phyloP scores from a whole-genome alignment of 2,888 invertebrate genomes.

The Polyploca ridens region DNA sequence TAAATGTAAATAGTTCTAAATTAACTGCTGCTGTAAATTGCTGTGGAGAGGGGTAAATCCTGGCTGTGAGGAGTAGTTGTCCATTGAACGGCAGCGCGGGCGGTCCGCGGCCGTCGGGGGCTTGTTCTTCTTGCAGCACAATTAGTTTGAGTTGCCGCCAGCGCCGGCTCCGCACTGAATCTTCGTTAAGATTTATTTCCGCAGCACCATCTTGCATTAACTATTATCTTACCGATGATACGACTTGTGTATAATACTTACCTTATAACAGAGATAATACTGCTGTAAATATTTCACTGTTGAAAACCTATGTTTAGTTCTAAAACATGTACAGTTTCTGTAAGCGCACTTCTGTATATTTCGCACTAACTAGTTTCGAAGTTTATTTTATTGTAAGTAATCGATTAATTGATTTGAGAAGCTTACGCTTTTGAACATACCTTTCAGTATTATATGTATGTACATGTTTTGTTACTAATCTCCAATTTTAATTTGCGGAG shows the following conservation, averaged over 20 bases:
- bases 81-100: conserved; percentile 70
- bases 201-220: conserved; percentile 84
- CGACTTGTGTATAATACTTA: conserved; percentile 81
- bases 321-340: conserved; percentile 86
- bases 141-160: conserved; percentile 89
- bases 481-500: conserved; percentile 72
- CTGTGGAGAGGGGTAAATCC: conserved; percentile 80
- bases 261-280: conserved; percentile 75
- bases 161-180: conserved; percentile 80
- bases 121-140: conserved; percentile 90
- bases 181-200: conserved; percentile 83
- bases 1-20: conserved; percentile 84
- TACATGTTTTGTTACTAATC: conserved; percentile 86
- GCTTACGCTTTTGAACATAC: conserved; percentile 84
- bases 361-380: conserved; percentile 82
- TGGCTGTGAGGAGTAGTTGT: conserved; percentile 84
- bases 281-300: conserved; percentile 85
- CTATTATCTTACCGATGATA: conserved; percentile 79
- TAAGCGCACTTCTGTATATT: conserved; percentile 85
- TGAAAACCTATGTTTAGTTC: conserved; percentile 83
- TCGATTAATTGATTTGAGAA: conserved; percentile 79
- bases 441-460: conserved; percentile 79
- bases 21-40: conserved; percentile 82
- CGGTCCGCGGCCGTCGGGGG: conserved; percentile 62
- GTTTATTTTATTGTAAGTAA: conserved; percentile 80